These are phyloP conservation scores for Diploptera punctata DNA, from an alignment of 2,888 invertebrate genomes.

Conservation along the genomic window DNA sequence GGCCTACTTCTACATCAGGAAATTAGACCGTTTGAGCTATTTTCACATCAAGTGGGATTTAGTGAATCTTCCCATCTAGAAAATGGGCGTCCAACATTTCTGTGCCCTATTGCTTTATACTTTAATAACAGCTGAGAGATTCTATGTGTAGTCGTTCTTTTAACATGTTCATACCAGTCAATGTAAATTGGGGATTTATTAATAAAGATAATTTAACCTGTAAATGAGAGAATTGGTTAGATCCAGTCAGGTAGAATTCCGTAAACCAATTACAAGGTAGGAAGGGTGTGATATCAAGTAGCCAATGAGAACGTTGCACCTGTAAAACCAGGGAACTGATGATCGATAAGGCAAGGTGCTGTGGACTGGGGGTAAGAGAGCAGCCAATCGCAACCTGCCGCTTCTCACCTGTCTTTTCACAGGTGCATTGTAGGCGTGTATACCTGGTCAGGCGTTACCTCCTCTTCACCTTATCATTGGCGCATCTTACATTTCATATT, in stretches of 20 bases:
- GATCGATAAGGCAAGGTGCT: conserved; percentile 23
- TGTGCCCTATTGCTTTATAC: too few species aligned
- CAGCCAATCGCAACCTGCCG: conserved; percentile 1
- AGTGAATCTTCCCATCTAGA: too few species aligned
- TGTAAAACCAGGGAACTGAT: conserved; percentile 29
- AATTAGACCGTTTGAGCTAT: too few species aligned
- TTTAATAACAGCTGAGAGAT: too few species aligned
- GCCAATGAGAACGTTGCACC: conserved; percentile 34
- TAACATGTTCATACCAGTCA: too few species aligned
- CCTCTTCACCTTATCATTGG: conserved; percentile 14
- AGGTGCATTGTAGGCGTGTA: background rate
- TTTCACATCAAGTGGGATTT: too few species aligned
- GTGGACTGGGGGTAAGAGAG: conserved; percentile 14
- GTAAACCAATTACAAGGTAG: conserved; percentile 34
- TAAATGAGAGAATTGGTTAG: too few species aligned
- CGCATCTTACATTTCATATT: background rate
- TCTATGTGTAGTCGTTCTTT: too few species aligned
- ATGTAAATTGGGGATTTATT: too few species aligned
- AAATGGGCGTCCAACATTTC: too few species aligned
- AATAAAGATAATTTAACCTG: too few species aligned
- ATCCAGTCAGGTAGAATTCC: background rate
- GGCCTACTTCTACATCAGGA: too few species aligned
- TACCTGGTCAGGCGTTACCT: background rate
- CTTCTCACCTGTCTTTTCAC: conserved; percentile 10
- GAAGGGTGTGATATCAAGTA: background rate